Evolutionary conservation across 92 coral and sea anemone species (phyloP), one percentile per base, ranked within the genome.

Genomic region (Porites divaricata): DNA sequence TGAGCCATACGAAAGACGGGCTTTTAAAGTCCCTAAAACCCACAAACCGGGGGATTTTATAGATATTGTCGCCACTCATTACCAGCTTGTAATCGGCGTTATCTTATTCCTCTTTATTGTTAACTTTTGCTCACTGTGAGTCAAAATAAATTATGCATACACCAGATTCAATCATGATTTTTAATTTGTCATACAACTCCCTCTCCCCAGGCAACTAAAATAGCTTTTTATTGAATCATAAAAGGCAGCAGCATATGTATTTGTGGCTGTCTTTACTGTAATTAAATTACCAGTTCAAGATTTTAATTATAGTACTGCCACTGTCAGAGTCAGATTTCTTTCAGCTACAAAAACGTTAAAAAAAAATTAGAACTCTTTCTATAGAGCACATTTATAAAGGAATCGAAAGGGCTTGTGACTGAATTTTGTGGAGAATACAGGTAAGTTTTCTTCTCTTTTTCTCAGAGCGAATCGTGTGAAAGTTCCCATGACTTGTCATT

Each of bases 201-300:
- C 56, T 69, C 57, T 50, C 62, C 78, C 48, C 45, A 50, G 52
- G 67, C 3, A 56, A 35, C 45, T 35, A 35, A 65, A 65, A 24
- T 66, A 65, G 83, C 26, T 6, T 2, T 35, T 69, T 65, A 66
- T 66, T 78, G 83, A 23, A 64, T 26, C 50, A 22, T 21, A 78
- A 78, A 78, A 14, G 62, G 28, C 20, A 67, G 28, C 20, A 67
- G 72, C 48, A 48, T 20, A 63, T 20, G 65, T 13, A 26, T 64
- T 77, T 41, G 13, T 20, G 22, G 26, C 13, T 64, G 49, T 63
- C 12, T 65, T 78, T 41, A 8, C 21, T 48, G 70, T 65, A 65
- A 78, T 78, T 65, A 50, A 48, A 65, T 49, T 49, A 23, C 59
- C 65, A 22, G 48, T 78, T 22, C 45, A 21, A 48, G 23, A 45